These are phyloP conservation scores for Brevimyrus niger DNA, from an alignment of 2,113 vertebrate species.

Conservation along the genomic window DNA sequence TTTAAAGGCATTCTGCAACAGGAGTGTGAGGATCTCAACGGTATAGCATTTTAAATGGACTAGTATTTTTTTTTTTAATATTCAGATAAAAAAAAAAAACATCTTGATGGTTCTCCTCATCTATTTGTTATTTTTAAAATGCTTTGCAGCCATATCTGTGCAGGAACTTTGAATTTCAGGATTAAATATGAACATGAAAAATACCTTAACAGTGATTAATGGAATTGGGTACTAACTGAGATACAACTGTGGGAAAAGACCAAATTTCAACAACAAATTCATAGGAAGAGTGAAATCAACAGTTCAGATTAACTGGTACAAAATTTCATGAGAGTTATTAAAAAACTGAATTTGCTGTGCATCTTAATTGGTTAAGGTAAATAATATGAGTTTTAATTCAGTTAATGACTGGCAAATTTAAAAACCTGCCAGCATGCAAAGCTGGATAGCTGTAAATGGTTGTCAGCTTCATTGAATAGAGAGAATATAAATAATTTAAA, in stretches of 20 bases:
- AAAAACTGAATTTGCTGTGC: background rate
- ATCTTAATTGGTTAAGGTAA: background rate
- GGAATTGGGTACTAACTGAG: background rate
- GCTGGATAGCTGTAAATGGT: background rate
- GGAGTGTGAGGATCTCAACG: conserved; percentile 53
- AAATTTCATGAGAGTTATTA: background rate
- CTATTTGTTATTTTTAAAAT: background rate
- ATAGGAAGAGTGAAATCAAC: background rate
- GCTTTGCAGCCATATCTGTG: background rate
- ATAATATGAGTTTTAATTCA: background rate
- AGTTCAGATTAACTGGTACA: background rate
- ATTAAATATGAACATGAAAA: background rate
- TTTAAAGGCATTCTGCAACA: conserved; percentile 63
- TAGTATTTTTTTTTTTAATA: background rate
- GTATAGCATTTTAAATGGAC: background rate
- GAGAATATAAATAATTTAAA: background rate
- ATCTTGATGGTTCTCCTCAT: background rate
- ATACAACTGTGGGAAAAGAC: background rate
- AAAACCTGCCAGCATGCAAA: background rate
- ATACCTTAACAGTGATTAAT: background rate
- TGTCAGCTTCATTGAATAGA: background rate
- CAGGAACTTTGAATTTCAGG: background rate
- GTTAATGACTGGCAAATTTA: background rate
- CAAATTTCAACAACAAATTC: background rate
- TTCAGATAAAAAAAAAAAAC: no score